Percentiles rank a stretch among this genome's conserved stretches.
Conservation (phyloP, 2,888 invertebrate genomes). For the Gymnosoma rotundatum region DNA sequence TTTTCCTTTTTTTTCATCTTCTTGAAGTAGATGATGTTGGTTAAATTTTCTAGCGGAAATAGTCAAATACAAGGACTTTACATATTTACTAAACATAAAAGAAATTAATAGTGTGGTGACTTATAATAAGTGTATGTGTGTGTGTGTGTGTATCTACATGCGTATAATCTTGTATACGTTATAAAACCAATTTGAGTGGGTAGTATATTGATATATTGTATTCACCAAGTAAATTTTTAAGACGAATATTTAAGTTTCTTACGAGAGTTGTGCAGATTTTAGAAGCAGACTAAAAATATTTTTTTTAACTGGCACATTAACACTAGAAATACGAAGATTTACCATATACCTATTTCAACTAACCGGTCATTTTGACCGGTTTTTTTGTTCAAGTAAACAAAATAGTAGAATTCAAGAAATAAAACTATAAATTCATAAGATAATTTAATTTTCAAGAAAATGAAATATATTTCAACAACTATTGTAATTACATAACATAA, state of each 20-base stretch:
- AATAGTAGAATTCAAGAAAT: too few species aligned
- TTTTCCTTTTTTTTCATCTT: not conserved
- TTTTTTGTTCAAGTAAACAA: too few species aligned
- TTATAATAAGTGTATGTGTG: constrained; percentile 9
- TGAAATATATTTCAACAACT: too few species aligned
- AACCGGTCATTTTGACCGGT: too few species aligned
- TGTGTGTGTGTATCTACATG: not conserved
- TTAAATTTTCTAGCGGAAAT: constrained; percentile 51
- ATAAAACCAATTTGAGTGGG: constrained; percentile 2
- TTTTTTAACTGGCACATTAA: too few species aligned
- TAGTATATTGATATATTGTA: not conserved
- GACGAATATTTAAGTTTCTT: too few species aligned
- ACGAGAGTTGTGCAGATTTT: not conserved
- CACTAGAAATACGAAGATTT: too few species aligned
- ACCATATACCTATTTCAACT: too few species aligned
- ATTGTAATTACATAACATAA: too few species aligned
- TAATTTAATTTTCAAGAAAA: too few species aligned
- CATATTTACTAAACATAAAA: constrained; percentile 61
- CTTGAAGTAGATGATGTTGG: constrained; percentile 33
- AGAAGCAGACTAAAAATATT: too few species aligned
- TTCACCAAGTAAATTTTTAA: not conserved
- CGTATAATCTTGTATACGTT: not conserved
- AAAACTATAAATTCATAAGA: too few species aligned
- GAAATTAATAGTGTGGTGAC: constrained; percentile 66
- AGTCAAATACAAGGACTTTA: constrained; percentile 53